Evolutionary conservation across 2,888 invertebrate genomes (phyloP).

Genomic region (Diploptera punctata): DNA sequence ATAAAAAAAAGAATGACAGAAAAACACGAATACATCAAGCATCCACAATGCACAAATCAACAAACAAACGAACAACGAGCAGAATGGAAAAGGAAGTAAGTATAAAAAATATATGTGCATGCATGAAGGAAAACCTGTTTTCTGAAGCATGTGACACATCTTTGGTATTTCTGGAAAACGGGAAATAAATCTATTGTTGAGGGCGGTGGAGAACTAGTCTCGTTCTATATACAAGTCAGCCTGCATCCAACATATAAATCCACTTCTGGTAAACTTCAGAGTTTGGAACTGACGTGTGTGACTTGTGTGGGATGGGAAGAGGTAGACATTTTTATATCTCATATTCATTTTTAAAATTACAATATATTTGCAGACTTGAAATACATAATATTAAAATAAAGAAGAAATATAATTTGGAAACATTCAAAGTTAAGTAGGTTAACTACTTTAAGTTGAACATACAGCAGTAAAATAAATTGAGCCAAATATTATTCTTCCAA

Average conservation of each 20-base stretch:
- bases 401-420: too few relatives aligned
- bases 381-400: too few relatives aligned
- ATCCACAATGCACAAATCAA: conserved; percentile 19
- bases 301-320: too few relatives aligned
- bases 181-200: conserved; percentile 32
- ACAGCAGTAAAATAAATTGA: too few relatives aligned
- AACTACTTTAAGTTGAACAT: too few relatives aligned
- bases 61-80: conserved; percentile 5
- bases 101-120: conserved; percentile 1
- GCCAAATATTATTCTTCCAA: too few relatives aligned
- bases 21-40: conserved; percentile 2
- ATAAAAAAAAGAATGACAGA: conserved; percentile 7
- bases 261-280: conserved; percentile 23
- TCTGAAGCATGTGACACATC: conserved; percentile 36
- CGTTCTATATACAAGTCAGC: background rate
- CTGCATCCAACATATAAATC: background rate
- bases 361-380: too few relatives aligned
- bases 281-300: too few relatives aligned
- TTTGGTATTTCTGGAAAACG: conserved; percentile 32
- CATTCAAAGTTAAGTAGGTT: too few relatives aligned
- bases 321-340: too few relatives aligned
- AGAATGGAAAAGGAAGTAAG: background rate
- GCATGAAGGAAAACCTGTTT: conserved; percentile 18
- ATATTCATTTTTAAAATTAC: too few relatives aligned
- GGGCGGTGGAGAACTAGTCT: conserved; percentile 1